Conservation (phyloP, 2,797 vertebrate genomes). For the Parotocinclus haroldoi region DNA sequence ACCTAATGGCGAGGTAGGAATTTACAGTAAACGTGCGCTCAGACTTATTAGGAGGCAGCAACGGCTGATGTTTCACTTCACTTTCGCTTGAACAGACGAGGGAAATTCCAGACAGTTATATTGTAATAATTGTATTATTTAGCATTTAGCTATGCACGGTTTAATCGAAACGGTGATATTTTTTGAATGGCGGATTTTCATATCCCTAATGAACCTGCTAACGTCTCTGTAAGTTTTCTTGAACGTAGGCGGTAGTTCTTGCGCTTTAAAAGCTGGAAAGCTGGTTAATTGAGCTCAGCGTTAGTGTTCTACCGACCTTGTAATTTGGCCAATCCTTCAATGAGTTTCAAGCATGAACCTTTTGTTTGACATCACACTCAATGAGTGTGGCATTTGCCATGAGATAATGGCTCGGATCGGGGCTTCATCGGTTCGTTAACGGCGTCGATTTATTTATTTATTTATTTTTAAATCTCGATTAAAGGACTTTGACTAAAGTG, state of each 20-base stretch:
- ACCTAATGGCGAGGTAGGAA: neutral
- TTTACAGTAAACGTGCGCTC: slow-evolving; percentile 21
- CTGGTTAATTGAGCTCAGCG: slow-evolving; percentile 33
- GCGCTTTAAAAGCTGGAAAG: slow-evolving; percentile 24
- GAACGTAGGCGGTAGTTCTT: too few species aligned
- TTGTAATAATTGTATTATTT: too few species aligned
- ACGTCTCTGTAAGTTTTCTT: too few species aligned
- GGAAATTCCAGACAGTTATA: neutral
- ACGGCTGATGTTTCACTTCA: neutral
- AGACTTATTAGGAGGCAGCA: slow-evolving; percentile 37
- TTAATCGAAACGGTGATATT: too few species aligned
- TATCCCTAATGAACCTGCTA: too few species aligned
- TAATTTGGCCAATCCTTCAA: slow-evolving; percentile 35
- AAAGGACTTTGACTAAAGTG: too few species aligned
- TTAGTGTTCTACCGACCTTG: slow-evolving; percentile 37
- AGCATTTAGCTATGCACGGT: too few species aligned
- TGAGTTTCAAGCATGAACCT: slow-evolving; percentile 27
- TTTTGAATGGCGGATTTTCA: too few species aligned
- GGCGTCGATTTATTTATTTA: too few species aligned
- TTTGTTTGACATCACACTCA: slow-evolving; percentile 24
- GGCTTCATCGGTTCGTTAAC: neutral
- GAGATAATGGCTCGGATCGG: slow-evolving; percentile 14
- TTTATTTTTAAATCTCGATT: too few species aligned
- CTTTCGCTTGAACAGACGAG: too few species aligned
- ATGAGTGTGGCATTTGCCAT: slow-evolving; percentile 31